Evolutionary conservation across 2,797 vertebrate species (phyloP).

Genomic region (Ctenopoma multispine): DNA sequence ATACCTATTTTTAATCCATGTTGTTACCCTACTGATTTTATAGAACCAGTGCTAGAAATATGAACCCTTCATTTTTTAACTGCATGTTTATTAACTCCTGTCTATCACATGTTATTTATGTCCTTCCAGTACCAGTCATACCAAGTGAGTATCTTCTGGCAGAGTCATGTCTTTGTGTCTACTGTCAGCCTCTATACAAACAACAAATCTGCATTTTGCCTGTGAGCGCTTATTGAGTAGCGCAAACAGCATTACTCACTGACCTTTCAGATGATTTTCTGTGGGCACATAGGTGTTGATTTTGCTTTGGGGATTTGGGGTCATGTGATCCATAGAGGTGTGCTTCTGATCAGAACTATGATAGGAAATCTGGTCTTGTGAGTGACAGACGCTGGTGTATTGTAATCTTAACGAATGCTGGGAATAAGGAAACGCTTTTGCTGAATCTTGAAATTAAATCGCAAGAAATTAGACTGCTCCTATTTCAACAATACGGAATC

Average conservation of each 20-base stretch:
- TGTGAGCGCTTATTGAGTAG: conserved; percentile 17
- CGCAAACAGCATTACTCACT: conserved; percentile 33
- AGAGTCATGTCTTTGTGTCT: conserved; percentile 27
- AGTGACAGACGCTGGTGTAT: conserved; percentile 1
- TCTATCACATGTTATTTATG: conserved; percentile 66
- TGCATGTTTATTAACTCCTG: conserved; percentile 54
- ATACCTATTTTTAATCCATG: not conserved
- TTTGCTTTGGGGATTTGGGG: conserved; percentile 12
- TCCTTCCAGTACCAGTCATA: conserved; percentile 71
- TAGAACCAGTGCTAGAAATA: not conserved
- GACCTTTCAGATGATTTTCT: conserved; percentile 6
- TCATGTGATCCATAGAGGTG: conserved; percentile 9
- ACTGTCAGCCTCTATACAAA: conserved; percentile 25
- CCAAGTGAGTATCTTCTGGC: conserved; percentile 75
- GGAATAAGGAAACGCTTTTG: not conserved
- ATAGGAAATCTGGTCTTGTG: not conserved
- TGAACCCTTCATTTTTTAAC: not conserved
- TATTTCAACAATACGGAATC: not conserved
- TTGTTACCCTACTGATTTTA: not conserved
- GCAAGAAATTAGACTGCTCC: not conserved
- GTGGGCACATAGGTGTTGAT: conserved; percentile 17
- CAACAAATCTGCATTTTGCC: conserved; percentile 20
- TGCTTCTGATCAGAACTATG: conserved; percentile 38
- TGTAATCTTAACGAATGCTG: not conserved
- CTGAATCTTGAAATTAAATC: not conserved